These are phyloP conservation scores for Erethizon dorsatum DNA, from an alignment of 2,797 vertebrate species.

Conservation along the genomic window DNA sequence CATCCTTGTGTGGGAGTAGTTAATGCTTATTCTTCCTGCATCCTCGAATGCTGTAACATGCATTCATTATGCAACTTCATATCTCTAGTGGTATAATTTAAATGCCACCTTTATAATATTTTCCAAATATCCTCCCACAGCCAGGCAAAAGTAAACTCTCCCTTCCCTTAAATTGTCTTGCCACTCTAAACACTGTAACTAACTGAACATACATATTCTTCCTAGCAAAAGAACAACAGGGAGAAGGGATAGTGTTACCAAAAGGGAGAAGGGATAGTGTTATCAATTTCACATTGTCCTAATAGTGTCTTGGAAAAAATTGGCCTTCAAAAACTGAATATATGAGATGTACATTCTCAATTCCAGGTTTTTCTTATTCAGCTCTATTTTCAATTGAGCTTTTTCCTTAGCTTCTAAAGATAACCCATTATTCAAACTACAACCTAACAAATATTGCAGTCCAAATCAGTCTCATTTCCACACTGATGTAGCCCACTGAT, in stretches of 20 bases:
- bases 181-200: not conserved
- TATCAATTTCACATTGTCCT: not conserved
- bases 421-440: constrained; percentile 35
- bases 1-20: not conserved
- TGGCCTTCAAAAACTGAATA: not conserved
- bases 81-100: not conserved
- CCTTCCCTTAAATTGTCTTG: constrained; percentile 9
- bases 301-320: not conserved
- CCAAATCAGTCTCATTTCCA: constrained; percentile 15
- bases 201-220: not conserved
- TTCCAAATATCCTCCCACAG: not conserved
- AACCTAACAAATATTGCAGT: not conserved
- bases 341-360: not conserved
- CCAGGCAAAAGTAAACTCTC: constrained; percentile 5
- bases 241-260: not conserved
- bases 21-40: not conserved
- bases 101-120: not conserved
- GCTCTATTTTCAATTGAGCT: not conserved
- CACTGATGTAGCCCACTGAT: not conserved
- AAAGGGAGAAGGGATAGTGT: not conserved
- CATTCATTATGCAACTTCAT: not conserved
- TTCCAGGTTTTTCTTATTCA: not conserved
- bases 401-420: not conserved
- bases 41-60: not conserved
- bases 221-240: not conserved